These are phyloP conservation scores for Limnephilus marmoratus DNA, from an alignment of 2,888 invertebrate genomes.

Conservation along the genomic window DNA sequence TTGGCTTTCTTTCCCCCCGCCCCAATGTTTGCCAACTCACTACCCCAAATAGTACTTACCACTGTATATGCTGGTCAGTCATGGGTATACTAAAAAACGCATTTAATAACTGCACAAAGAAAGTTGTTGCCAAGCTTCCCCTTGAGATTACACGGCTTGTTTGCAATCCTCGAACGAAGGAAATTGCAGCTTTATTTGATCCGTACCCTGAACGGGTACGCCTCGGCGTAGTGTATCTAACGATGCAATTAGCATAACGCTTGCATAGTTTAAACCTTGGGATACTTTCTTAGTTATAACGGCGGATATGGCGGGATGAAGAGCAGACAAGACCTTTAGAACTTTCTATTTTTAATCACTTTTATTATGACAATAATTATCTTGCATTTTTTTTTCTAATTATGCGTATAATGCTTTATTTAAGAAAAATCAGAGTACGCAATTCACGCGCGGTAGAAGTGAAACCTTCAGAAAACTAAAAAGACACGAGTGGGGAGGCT, in stretches of 20 bases:
- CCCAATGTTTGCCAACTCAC: not conserved
- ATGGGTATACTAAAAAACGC: not conserved
- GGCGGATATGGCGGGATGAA: not conserved
- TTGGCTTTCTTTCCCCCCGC: too few relatives aligned
- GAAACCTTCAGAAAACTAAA: too few relatives aligned
- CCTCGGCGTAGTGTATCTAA: constrained; percentile 56
- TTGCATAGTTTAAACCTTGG: constrained; percentile 58
- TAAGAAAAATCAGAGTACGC: too few relatives aligned
- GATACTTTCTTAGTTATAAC: constrained; percentile 19
- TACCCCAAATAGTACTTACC: not conserved
- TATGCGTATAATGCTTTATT: too few relatives aligned
- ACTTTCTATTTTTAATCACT: too few relatives aligned
- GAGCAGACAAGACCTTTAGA: not conserved
- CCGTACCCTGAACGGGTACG: not conserved
- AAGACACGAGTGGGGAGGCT: too few relatives aligned
- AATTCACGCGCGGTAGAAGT: too few relatives aligned
- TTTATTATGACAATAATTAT: not conserved
- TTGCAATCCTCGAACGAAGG: constrained; percentile 10
- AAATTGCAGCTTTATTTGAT: constrained; percentile 27
- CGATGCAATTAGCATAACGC: constrained; percentile 62
- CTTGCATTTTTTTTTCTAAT: too few relatives aligned
- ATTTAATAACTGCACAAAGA: not conserved
- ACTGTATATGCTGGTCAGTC: not conserved
- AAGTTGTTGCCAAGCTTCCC: not conserved
- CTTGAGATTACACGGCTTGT: not conserved